Conservation (phyloP, 2,888 invertebrate genomes). For the Drepana falcataria region DNA sequence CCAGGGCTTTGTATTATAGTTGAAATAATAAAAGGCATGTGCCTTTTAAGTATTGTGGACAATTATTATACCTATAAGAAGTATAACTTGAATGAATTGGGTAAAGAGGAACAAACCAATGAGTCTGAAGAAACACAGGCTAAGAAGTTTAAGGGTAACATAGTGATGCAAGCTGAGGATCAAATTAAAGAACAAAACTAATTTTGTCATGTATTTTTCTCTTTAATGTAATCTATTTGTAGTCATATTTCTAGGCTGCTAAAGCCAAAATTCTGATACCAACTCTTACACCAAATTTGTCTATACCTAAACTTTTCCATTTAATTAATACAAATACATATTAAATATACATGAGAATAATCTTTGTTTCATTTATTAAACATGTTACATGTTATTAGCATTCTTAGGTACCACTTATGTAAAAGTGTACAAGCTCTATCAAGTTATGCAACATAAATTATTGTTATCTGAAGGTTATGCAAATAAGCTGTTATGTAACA, state of each 20-base stretch:
- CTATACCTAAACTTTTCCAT: conserved; percentile 41
- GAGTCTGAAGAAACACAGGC: conserved; percentile 62
- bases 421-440: not conserved
- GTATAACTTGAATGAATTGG: conserved; percentile 88
- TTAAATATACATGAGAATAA: conserved; percentile 30
- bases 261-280: conserved; percentile 57
- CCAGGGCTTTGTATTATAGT: conserved; percentile 88
- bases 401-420: conserved; percentile 3
- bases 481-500: not conserved
- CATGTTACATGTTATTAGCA: conserved; percentile 4
- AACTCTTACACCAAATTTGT: conserved; percentile 62
- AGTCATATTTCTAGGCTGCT: conserved; percentile 49
- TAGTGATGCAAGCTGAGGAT: conserved; percentile 33
- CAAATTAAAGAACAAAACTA: conserved; percentile 42
- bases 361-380: conserved; percentile 10
- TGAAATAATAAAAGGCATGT: conserved; percentile 89
- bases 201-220: conserved; percentile 35
- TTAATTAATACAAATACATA: conserved; percentile 34
- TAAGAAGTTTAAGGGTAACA: conserved; percentile 61
- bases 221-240: conserved; percentile 35
- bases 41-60: conserved; percentile 88
- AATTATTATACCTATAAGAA: conserved; percentile 89
- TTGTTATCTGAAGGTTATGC: conserved; percentile 1
- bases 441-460: conserved; percentile 3
- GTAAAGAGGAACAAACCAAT: conserved; percentile 58